A percentile compares a stretch with the other conserved stretches of the same genome.
Conservation (phyloP, 2,797 vertebrate species). For the Carduelis carduelis region DNA sequence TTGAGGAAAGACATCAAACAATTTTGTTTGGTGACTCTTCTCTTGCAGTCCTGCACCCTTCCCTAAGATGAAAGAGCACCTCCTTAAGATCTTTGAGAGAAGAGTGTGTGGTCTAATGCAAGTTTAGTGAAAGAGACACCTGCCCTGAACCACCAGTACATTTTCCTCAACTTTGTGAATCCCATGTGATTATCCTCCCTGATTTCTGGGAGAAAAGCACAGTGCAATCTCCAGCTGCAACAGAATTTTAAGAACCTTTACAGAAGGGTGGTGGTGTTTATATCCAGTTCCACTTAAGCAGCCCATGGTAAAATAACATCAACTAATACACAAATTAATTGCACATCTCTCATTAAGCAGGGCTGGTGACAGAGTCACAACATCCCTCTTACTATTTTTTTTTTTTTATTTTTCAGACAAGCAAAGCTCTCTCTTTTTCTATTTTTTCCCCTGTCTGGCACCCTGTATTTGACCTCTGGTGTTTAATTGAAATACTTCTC, state of each 20-base stretch:
- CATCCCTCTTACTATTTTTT: background rate
- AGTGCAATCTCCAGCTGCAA: background rate
- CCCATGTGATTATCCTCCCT: background rate
- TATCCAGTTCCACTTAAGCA: background rate
- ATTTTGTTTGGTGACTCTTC: background rate
- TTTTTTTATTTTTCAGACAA: background rate
- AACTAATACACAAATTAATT: background rate
- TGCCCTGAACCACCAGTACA: background rate
- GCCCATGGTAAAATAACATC: background rate
- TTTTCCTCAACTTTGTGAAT: background rate
- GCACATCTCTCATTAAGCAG: background rate
- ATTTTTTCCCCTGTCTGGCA: background rate
- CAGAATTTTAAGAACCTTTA: background rate
- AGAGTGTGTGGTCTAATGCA: background rate
- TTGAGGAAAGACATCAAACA: background rate
- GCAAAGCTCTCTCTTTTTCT: background rate
- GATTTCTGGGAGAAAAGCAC: background rate
- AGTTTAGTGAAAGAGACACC: background rate
- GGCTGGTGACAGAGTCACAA: fast-evolving
- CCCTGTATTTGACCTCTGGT: background rate
- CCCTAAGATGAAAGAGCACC: background rate
- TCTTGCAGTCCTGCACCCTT: background rate
- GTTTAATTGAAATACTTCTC: slow-evolving; percentile 1
- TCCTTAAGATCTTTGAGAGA: background rate
- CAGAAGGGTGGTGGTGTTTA: background rate